These are phyloP conservation scores for Helarctos malayanus DNA, from an alignment of 2,797 vertebrate genomes.

Conservation along the genomic window DNA sequence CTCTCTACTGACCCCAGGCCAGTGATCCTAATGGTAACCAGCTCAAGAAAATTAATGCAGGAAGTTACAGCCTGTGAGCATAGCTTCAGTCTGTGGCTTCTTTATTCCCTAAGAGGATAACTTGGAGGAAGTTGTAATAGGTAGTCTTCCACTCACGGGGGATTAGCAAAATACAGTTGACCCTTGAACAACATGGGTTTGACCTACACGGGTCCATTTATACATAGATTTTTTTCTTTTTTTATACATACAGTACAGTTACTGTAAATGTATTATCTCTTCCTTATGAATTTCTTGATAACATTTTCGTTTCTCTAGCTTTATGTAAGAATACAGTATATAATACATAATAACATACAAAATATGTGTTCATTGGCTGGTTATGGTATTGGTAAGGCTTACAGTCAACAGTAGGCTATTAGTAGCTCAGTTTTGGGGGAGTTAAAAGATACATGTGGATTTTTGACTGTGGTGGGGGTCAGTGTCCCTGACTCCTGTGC, in stretches of 20 bases:
- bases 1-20: not conserved
- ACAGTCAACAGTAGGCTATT: not conserved
- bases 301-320: not conserved
- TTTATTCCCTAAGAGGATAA: not conserved
- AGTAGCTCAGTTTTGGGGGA: not conserved
- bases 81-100: slow-evolving; percentile 8
- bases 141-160: not conserved
- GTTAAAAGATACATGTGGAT: not conserved
- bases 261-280: not conserved
- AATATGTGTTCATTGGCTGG: not conserved
- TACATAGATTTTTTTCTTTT: not conserved
- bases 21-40: not conserved
- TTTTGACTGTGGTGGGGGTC: not conserved
- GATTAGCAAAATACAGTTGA: not conserved
- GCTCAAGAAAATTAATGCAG: not conserved
- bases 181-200: not conserved
- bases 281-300: not conserved
- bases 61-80: not conserved
- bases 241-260: not conserved
- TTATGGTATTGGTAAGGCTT: not conserved
- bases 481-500: not conserved
- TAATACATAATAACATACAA: not conserved
- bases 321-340: not conserved
- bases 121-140: not conserved
- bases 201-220: not conserved